Conservation (phyloP, 2,113 vertebrate genomes). For the Haliaeetus leucogaster region DNA sequence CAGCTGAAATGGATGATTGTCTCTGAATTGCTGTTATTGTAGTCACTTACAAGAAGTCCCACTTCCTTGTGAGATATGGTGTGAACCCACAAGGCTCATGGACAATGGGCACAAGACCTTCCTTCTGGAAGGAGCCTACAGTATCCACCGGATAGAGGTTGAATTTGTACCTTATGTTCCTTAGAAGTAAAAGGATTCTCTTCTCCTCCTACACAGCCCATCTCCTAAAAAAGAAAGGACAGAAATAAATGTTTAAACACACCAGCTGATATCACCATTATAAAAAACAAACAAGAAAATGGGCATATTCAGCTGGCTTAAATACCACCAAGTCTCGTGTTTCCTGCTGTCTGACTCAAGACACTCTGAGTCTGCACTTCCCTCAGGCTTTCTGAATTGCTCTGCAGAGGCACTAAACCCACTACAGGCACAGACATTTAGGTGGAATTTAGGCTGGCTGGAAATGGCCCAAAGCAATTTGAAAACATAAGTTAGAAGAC, state of each 20-base stretch:
- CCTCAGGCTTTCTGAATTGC: not conserved
- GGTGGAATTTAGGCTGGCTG: not conserved
- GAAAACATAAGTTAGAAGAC: not conserved
- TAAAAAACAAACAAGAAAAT: slow-evolving; percentile 16
- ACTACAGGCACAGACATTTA: not conserved
- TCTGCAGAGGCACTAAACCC: not conserved
- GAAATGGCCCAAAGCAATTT: not conserved
- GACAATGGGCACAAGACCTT: not conserved
- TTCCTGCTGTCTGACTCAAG: not conserved
- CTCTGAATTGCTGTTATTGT: not conserved
- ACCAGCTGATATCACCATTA: not conserved
- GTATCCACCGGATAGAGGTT: not conserved
- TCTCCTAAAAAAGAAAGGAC: not conserved
- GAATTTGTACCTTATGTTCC: not conserved
- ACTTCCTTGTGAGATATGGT: not conserved
- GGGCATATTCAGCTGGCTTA: not conserved
- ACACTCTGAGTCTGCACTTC: not conserved
- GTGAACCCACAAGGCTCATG: not conserved
- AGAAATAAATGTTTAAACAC: not conserved
- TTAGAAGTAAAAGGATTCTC: not conserved
- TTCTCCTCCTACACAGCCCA: not conserved
- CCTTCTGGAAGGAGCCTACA: not conserved
- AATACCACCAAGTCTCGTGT: not conserved
- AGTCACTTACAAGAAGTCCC: not conserved
- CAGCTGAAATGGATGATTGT: not conserved